phyloP scores from a whole-genome alignment of 2,888 invertebrate species.

The Philaethria dido region DNA sequence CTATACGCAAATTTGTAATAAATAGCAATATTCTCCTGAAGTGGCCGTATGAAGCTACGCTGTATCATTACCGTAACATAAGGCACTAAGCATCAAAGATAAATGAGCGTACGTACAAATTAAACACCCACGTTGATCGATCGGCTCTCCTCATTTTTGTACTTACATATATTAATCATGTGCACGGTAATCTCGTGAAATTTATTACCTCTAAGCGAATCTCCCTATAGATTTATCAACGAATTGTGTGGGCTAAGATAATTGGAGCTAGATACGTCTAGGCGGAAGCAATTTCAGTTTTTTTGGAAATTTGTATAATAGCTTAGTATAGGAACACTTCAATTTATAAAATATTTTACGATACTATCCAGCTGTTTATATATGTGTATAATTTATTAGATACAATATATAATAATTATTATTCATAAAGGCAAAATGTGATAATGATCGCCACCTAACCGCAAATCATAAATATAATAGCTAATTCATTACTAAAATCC shows the following conservation, averaged over 20 bases:
- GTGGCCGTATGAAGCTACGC: constrained; percentile 48
- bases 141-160: constrained; percentile 80
- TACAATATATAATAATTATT: too few relatives aligned
- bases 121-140: constrained; percentile 82
- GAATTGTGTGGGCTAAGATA: constrained; percentile 74
- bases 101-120: constrained; percentile 74
- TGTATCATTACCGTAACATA: constrained; percentile 64
- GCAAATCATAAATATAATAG: too few relatives aligned
- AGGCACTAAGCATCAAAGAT: constrained; percentile 71
- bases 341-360: background rate
- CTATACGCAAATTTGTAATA: background rate
- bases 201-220: constrained; percentile 83
- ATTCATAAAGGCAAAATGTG: too few relatives aligned
- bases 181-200: constrained; percentile 78
- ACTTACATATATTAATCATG: constrained; percentile 75
- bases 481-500: too few relatives aligned
- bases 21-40: constrained; percentile 32
- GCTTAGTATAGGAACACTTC: background rate
- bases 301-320: background rate
- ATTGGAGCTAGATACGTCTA: constrained; percentile 37
- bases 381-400: too few relatives aligned
- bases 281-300: constrained; percentile 18
- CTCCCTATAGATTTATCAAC: constrained; percentile 79
- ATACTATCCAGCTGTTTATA: too few relatives aligned
- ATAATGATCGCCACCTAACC: too few relatives aligned